Evolutionary conservation across 2,797 vertebrate species (phyloP), one percentile per base, ranked within the genome.

Genomic region (Melanotaenia boesemani): DNA sequence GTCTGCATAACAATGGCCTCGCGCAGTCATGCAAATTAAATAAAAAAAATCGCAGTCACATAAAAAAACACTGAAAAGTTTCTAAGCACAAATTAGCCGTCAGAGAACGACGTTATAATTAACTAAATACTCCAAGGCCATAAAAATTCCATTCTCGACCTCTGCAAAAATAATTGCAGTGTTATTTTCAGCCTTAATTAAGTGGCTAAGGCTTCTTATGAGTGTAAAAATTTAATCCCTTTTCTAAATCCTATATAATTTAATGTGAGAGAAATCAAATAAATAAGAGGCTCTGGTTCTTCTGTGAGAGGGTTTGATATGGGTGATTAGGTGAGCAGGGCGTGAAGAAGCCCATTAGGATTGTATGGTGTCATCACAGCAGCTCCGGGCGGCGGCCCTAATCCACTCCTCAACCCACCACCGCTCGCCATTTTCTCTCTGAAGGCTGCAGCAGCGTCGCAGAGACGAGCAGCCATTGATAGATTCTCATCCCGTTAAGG

Each of bases 181-280:
- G 92, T 94, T 93, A 94, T 94, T 94, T 93, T 84, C 90, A 86
- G 83, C 77, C 81, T 84, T 94, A 94, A 95, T 94, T 92, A 94
- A 94, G 91, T 89, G 82, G 84, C 91, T 89, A 67, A 88, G 89
- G 86, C 91, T 88, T 91, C 88, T 93, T 94, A 94, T 89, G 88
- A 92, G 90, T 92, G 93, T 94, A 91, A 87, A 91, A 92, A 87
- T 91, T 46, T 93, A 94, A 94, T 93, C 92, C 92, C 85, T 90
- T 91, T 83, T 91, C 87, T 88, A 94, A 95, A 93, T 94, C 92
- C 93, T 89, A 84, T 88, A 93, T 94, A 93, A 93, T 94, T 94
- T 94, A 93, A 94, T 94, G 89, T 92, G 90, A 92, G 93, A 86
- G 88, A 92, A 93, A 93, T 93, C 85, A 92, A 92, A 93, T 93